Evolutionary conservation across 2,113 vertebrate species (phyloP).

Genomic region (Aleadryas rufinucha): DNA sequence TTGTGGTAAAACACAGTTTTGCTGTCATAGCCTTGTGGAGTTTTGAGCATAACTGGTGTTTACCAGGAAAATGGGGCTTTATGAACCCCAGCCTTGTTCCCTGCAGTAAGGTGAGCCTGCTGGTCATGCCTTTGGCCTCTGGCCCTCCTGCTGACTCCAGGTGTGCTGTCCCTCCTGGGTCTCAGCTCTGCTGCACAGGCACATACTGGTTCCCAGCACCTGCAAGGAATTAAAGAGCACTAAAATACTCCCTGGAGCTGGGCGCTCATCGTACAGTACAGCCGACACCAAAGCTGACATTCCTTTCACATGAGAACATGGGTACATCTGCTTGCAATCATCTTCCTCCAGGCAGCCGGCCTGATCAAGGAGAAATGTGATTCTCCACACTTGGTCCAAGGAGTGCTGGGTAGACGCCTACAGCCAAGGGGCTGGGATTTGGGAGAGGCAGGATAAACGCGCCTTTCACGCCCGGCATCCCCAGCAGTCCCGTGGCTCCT

Average conservation of each 20-base stretch:
- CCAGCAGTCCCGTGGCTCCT: not conserved
- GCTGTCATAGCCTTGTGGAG: not conserved
- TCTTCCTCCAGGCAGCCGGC: not conserved
- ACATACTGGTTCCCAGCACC: not conserved
- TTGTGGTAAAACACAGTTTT: not conserved
- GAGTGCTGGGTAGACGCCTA: not conserved
- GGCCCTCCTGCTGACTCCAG: not conserved
- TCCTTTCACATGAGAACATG: conserved; percentile 40
- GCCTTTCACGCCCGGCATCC: conserved; percentile 24
- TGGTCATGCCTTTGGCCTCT: not conserved
- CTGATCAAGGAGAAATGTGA: conserved; percentile 53
- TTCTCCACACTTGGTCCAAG: not conserved
- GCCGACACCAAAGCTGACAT: not conserved
- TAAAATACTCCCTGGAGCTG: not conserved
- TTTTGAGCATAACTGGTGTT: not conserved
- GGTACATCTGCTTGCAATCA: conserved; percentile 68
- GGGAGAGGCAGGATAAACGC: conserved; percentile 18
- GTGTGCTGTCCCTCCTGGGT: not conserved
- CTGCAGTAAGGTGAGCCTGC: not conserved
- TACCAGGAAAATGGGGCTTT: not conserved
- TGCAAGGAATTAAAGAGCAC: conserved; percentile 34
- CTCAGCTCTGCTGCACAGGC: not conserved
- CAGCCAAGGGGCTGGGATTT: not conserved
- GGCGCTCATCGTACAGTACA: not conserved
- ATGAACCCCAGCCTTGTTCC: not conserved